Conservation (phyloP, 2,888 invertebrate species). For the Sarcophaga variegata region DNA sequence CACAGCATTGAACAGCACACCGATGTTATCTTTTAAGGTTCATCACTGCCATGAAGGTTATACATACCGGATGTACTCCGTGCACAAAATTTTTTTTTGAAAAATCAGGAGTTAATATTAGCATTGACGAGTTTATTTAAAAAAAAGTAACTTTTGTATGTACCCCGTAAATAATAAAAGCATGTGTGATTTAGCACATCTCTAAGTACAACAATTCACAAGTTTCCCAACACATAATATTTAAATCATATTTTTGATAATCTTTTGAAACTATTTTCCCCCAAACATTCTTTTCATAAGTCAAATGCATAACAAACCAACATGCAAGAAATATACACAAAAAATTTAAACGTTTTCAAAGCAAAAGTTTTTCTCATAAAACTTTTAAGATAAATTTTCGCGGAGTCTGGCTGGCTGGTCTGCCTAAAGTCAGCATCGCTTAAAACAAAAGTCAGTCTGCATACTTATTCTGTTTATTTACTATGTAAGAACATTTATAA, state of each 20-base stretch:
- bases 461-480: neutral
- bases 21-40: no score
- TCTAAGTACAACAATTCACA: no score
- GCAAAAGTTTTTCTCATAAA: conserved; percentile 1
- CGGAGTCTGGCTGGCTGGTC: neutral
- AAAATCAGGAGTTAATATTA: no score
- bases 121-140: no score
- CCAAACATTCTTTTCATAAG: neutral
- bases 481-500: conserved; percentile 52
- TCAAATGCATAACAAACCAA: neutral
- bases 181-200: no score
- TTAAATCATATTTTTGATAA: conserved; percentile 4
- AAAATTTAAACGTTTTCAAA: neutral
- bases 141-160: no score
- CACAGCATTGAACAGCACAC: no score
- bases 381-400: conserved; percentile 23
- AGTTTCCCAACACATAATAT: neutral
- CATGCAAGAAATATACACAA: neutral
- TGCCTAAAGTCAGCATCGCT: neutral
- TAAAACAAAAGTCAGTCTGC: conserved; percentile 1
- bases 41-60: no score
- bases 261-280: neutral
- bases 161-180: no score
- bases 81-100: no score
- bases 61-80: no score